Conservation (phyloP, 2,888 invertebrate species). For the Campaea margaritaria region DNA sequence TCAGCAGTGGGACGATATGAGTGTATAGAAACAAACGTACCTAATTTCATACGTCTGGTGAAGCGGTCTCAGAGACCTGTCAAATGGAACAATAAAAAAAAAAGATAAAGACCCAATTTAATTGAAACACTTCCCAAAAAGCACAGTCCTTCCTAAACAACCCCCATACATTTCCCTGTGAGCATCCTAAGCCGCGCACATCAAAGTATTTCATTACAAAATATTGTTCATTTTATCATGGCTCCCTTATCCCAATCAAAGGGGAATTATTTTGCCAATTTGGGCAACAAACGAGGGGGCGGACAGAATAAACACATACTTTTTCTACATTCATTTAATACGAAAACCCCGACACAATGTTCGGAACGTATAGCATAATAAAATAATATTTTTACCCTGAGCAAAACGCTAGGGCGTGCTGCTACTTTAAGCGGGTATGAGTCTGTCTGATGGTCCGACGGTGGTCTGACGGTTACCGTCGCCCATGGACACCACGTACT, state of each 20-base stretch:
- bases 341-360: constrained; percentile 41
- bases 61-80: too few relatives aligned
- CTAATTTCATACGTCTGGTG: too few relatives aligned
- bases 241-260: constrained; percentile 26
- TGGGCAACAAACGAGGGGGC: constrained; percentile 22
- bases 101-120: too few relatives aligned
- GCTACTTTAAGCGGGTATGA: constrained; percentile 6
- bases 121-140: too few relatives aligned
- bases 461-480: too few relatives aligned
- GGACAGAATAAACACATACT: constrained; percentile 37
- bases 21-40: too few relatives aligned
- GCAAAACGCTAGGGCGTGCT: constrained; percentile 13
- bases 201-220: constrained; percentile 20
- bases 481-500: too few relatives aligned
- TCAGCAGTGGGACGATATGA: too few relatives aligned
- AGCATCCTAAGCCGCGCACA: constrained; percentile 2
- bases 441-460: too few relatives aligned
- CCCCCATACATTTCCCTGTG: neutral
- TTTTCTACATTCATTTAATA: constrained; percentile 35
- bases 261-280: constrained; percentile 26
- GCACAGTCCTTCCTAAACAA: too few relatives aligned
- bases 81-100: too few relatives aligned
- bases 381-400: constrained; percentile 39
- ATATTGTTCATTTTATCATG: constrained; percentile 23
- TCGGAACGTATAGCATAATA: constrained; percentile 32